Evolutionary conservation across 2,113 vertebrate species (phyloP).

Genomic region (Diadophis punctatus): DNA sequence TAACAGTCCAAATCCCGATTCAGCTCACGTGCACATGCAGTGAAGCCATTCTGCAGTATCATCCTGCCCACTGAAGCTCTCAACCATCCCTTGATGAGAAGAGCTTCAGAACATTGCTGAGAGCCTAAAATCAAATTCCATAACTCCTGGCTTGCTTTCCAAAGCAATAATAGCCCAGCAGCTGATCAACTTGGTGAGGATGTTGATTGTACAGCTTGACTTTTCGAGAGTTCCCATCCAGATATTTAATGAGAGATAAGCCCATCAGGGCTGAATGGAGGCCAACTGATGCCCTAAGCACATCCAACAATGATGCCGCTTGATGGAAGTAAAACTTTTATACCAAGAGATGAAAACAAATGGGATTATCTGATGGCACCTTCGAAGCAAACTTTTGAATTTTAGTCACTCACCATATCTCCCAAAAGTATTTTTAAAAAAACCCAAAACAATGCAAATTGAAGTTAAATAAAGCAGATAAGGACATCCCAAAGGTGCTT

Average conservation of each 20-base stretch:
- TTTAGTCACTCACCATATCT: background rate
- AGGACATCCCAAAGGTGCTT: too few species aligned
- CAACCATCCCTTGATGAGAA: background rate
- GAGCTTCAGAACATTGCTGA: background rate
- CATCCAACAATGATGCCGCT: background rate
- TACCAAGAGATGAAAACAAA: background rate
- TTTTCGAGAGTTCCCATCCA: background rate
- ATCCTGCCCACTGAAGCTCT: background rate
- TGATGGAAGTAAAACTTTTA: background rate
- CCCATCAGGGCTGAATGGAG: background rate
- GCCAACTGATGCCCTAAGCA: background rate
- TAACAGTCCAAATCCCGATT: background rate
- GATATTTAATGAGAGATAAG: background rate
- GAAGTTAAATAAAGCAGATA: background rate
- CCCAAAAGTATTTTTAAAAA: background rate
- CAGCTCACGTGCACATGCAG: background rate
- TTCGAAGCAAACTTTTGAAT: background rate
- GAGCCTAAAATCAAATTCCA: background rate
- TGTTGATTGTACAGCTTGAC: background rate
- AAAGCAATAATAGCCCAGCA: background rate
- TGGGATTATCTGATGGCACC: background rate
- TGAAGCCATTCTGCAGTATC: background rate
- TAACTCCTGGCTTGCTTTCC: background rate
- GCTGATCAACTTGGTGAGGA: background rate
- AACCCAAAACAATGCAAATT: background rate